Percentiles rank a stretch among this genome's conserved stretches.
phyloP scores from a whole-genome alignment of 2,113 vertebrate species.

The Platycercus adscitus region DNA sequence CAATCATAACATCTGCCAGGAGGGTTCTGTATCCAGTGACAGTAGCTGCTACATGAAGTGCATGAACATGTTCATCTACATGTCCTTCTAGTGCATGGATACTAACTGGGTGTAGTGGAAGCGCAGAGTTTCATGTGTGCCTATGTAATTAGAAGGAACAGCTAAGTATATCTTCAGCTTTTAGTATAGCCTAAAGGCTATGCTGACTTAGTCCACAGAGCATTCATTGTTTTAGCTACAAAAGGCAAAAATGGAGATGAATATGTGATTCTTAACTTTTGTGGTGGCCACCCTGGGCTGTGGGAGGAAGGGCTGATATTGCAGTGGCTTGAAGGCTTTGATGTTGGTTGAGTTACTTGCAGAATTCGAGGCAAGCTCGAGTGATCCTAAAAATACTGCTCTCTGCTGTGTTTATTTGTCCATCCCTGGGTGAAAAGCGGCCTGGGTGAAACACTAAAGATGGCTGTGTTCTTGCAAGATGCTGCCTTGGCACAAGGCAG shows the following conservation, averaged over 20 bases:
- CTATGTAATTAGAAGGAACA: fast-evolving
- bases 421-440: not conserved
- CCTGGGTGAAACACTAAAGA: not conserved
- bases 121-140: fast-evolving
- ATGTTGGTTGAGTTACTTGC: not conserved
- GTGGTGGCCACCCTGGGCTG: not conserved
- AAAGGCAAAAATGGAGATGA: not conserved
- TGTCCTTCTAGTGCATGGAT: fast-evolving
- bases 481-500: not conserved
- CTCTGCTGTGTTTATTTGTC: not conserved
- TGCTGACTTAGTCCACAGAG: not conserved
- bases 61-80: fast-evolving
- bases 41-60: not conserved
- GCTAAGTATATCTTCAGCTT: not conserved
- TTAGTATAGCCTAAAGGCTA: not conserved
- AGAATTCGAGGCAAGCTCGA: not conserved
- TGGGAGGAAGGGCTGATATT: not conserved
- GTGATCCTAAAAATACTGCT: not conserved
- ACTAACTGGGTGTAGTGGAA: not conserved
- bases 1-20: not conserved
- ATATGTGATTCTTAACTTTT: not conserved
- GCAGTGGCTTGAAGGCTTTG: not conserved
- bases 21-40: not conserved
- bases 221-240: not conserved
- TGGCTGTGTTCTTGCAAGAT: not conserved